Conservation (phyloP, 2,113 vertebrate genomes). For the Platichthys stellatus region DNA sequence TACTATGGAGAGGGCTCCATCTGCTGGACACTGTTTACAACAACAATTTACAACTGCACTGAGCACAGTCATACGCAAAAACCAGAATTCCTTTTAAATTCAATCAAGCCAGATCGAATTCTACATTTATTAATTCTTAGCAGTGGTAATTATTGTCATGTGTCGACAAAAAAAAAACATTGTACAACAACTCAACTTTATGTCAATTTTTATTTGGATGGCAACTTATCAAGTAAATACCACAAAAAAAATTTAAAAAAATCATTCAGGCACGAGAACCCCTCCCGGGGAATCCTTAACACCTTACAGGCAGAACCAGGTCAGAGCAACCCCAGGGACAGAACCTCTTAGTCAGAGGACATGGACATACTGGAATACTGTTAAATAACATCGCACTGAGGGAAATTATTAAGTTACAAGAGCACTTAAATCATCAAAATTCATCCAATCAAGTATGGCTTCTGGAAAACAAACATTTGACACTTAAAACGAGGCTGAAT, state of each 20-base stretch:
- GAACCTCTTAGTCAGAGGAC: constrained; percentile 15
- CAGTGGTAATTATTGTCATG: neutral
- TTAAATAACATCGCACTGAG: constrained; percentile 51
- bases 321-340: neutral
- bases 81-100: neutral
- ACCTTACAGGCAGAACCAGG: neutral
- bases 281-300: constrained; percentile 11
- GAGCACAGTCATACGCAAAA: too few relatives aligned
- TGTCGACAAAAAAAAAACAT: too few relatives aligned
- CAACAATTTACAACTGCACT: neutral
- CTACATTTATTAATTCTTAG: too few relatives aligned
- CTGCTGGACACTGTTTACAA: constrained; percentile 51
- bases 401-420: constrained; percentile 27
- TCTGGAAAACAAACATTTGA: constrained; percentile 53
- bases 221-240: constrained; percentile 33
- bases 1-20: constrained; percentile 13
- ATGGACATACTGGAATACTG: constrained; percentile 40
- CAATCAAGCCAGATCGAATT: too few relatives aligned
- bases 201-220: constrained; percentile 60
- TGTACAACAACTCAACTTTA: neutral
- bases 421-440: constrained; percentile 52
- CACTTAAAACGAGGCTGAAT: constrained; percentile 13
- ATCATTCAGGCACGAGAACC: constrained; percentile 12
- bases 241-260: constrained; percentile 31
- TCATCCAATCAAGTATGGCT: constrained; percentile 61